Percentiles rank a stretch among this genome's conserved stretches.
Evolutionary conservation across 2,797 vertebrate genomes (phyloP).

Genomic region (Sorex maritimensis): DNA sequence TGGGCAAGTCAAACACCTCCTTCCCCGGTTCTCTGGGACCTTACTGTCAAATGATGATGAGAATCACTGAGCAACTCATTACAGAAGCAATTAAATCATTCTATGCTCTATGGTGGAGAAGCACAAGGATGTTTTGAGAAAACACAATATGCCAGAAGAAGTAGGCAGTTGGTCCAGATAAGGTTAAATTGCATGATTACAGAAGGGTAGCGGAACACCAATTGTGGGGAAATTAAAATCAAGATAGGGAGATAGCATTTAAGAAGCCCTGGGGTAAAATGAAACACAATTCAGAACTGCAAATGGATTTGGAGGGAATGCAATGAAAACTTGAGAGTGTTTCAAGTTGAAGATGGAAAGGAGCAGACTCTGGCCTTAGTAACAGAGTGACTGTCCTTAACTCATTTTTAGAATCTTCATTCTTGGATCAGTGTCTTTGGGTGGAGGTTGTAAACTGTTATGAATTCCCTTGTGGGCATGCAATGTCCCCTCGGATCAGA

Average conservation of each 20-base stretch:
- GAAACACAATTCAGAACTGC: not conserved
- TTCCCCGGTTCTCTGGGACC: not conserved
- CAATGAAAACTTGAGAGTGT: not conserved
- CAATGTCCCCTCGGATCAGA: not conserved
- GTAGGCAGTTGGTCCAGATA: not conserved
- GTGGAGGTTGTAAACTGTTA: not conserved
- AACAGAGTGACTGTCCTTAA: not conserved
- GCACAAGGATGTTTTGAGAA: not conserved
- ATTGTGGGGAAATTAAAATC: not conserved
- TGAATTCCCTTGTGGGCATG: not conserved
- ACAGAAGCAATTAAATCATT: not conserved
- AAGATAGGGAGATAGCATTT: not conserved
- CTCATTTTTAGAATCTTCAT: conserved; percentile 8
- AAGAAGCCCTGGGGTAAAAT: not conserved
- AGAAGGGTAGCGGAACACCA: not conserved
- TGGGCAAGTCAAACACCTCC: not conserved
- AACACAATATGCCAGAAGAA: not conserved
- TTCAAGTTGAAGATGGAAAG: not conserved
- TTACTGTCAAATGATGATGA: not conserved
- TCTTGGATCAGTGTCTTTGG: not conserved
- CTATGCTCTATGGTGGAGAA: not conserved
- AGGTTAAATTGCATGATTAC: not conserved
- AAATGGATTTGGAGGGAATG: not conserved
- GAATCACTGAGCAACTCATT: not conserved
- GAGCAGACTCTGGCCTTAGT: not conserved